Evolutionary conservation across 23 tunicate species (phyloP), one percentile per base, ranked within the genome.

Genomic region (Halocynthia roretzi): DNA sequence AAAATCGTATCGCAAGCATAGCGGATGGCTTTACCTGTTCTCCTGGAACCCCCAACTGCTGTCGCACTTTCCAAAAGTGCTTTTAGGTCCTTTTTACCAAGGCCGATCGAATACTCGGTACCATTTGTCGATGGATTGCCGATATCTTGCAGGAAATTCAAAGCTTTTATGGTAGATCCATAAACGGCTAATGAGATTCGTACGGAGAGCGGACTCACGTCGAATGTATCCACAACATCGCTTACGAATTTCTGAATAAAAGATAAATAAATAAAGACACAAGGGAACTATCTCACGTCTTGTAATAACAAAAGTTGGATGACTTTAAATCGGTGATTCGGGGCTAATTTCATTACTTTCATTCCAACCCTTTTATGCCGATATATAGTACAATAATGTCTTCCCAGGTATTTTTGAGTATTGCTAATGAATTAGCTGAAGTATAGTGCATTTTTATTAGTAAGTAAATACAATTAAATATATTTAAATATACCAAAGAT

Each of bases 1-100:
- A 74, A 54, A 44, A 74, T 64, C 56, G 14, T 48, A 74, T 74
- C 78, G 21, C 78, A 74, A n/a, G 78, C 78, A 20, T 50, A 74
- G 62, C 56, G 56, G 1, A 74, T 14, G 0, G 78, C 78, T 18
- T 74, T 53, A 53, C 78, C 78, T 14, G 65, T n/a, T 74, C 78
- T 74, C 6, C 78, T 23, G 0, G 50, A 50, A 14, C 78, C 78
- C 14, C 78, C 78, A 7, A 74, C 78, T 8, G 56, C 19, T 8
- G 8, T 44, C 8, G 78, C n/a, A 11, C 23, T 50, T 5, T 56
- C 56, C 9, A 74, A 5, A 8, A 74, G 62, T 0, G 18, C 50
- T 74, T 54, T 14, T 14, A 74, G 5, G 55, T 74, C 78, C 21
- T 5, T 14, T 74, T 53, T 54, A 54, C 78, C 78, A 56, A 74